These are phyloP conservation scores for Phylloscopus whistleri DNA, from an alignment of 2,113 vertebrate genomes.

Conservation along the genomic window DNA sequence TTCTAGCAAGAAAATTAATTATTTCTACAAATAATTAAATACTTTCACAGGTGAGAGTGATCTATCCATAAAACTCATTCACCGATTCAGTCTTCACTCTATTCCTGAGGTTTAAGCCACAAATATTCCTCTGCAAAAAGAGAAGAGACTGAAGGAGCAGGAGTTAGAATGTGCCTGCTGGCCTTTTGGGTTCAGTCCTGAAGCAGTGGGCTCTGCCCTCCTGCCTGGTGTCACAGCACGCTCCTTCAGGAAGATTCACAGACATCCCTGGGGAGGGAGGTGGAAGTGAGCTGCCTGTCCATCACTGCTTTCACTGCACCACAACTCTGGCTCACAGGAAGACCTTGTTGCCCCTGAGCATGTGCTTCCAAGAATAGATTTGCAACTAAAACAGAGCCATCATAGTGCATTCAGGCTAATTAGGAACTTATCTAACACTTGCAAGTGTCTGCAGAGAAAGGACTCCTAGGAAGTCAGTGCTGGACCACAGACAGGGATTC, in stretches of 20 bases:
- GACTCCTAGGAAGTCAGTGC: not conserved
- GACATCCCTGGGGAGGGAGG: not conserved
- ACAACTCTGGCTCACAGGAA: not conserved
- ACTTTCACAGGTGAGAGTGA: not conserved
- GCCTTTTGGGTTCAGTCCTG: not conserved
- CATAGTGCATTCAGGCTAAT: not conserved
- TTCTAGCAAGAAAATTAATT: not conserved
- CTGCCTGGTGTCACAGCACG: fast-evolving
- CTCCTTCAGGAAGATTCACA: not conserved
- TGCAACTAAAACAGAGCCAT: not conserved
- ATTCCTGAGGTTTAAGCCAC: not conserved
- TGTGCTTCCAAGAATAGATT: not conserved
- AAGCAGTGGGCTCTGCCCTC: not conserved
- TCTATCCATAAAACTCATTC: not conserved
- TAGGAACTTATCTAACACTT: not conserved
- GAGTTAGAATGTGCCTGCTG: not conserved
- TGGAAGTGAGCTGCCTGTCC: not conserved
- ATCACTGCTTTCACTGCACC: not conserved
- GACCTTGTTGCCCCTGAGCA: not conserved
- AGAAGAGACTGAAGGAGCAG: not conserved
- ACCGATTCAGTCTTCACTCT: not conserved
- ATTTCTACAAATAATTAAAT: not conserved
- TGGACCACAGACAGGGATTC: not conserved
- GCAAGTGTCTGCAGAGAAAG: not conserved
- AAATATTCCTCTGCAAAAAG: not conserved